Evolutionary conservation across 1,140 invertebrate species (phyloP).

Genomic region (Sitobion miscanthi): DNA sequence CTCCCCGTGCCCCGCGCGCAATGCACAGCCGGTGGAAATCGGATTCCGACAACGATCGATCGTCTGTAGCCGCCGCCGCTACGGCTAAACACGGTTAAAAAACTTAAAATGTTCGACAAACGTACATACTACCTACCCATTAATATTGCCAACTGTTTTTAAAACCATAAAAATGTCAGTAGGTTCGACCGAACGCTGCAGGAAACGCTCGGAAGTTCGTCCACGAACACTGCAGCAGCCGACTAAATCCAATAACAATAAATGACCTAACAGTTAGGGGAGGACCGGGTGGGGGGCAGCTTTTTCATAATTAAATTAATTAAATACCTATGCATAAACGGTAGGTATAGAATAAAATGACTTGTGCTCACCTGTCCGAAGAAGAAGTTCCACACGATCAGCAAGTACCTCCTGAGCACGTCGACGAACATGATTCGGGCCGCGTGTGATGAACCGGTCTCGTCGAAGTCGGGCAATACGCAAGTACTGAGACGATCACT

Average conservation of each 20-base stretch:
- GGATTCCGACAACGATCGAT: background rate
- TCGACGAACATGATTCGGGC: conserved; percentile 41
- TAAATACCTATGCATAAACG: background rate
- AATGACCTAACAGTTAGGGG: background rate
- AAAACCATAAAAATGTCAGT: background rate
- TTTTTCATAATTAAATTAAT: background rate
- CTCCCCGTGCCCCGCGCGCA: no score
- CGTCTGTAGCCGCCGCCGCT: no score
- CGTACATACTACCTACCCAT: background rate
- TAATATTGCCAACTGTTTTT: background rate
- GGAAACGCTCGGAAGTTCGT: background rate
- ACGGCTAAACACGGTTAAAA: background rate
- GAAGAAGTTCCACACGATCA: conserved; percentile 53
- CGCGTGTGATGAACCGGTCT: conserved; percentile 28
- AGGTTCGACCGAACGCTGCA: background rate
- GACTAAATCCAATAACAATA: background rate
- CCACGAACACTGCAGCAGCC: background rate
- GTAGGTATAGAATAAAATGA: background rate
- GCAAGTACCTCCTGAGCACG: conserved; percentile 40
- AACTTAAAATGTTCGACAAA: background rate
- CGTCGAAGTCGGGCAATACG: background rate
- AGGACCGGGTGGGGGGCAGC: background rate
- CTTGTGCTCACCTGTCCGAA: conserved; percentile 26
- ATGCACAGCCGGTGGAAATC: background rate
- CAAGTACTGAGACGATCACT: background rate